Evolutionary conservation across 2,113 vertebrate genomes (phyloP), one percentile per base, ranked within the genome.

Genomic region (Engraulis encrasicolus): DNA sequence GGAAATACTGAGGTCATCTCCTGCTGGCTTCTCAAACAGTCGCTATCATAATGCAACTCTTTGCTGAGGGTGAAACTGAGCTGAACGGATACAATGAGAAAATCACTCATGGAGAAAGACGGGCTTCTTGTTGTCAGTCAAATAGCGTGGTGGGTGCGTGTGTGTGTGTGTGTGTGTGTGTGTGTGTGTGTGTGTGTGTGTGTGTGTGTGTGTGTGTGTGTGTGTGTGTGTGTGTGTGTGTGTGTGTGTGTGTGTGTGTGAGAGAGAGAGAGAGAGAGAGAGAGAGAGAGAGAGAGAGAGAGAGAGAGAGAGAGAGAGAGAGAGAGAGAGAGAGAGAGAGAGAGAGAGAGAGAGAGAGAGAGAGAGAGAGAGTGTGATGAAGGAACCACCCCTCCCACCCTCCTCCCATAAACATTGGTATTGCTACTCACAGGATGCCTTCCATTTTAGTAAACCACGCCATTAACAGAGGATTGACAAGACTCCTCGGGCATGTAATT

Each of bases 31-130:
- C 23, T 66, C n/a, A 34, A 74, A 74, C 66, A 74, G 15, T 15
- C 27, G 34, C 5, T 6, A 74, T 34, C 27, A 74, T 45, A 74
- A 74, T 74, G 27, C 66, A 74, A 34, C 11, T 34, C 66, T 74
- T 74, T 74, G 66, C 66, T 74, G 20, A 58, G 66, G 34, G 2
- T 34, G 66, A 74, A 74, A 74, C 31, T 74, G 66, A 74, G 31
- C 66, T 31, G 66, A 74, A 74, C 31, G 31, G 12, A 31, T 71
- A 34, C 61, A 71, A 31, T 15, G 23, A 71, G 23, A 71, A 71
- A 71, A 74, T 74, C 66, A 74, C 27, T 74, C 66, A 34, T 74
- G 66, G 66, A 74, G 31, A 34, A 71, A 74, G 66, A 74, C 27
- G 34, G 61, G 14, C 23, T 14, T 14, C 18, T 74, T 74, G 66